These are phyloP conservation scores for Rousettus leschenaultii DNA, from an alignment of 2,113 vertebrate genomes.

Conservation along the genomic window DNA sequence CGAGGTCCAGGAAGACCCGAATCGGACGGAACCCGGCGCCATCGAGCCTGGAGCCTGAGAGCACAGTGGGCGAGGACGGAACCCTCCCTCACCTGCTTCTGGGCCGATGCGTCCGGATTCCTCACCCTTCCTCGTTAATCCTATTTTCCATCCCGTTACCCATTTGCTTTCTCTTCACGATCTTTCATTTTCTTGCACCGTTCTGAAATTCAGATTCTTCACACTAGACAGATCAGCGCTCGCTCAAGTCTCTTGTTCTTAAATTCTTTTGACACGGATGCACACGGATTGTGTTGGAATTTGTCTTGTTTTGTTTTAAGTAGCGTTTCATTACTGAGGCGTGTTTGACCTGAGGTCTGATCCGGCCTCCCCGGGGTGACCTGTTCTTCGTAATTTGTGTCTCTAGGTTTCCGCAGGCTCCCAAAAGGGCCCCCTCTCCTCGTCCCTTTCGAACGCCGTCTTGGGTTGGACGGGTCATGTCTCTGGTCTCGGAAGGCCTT, in stretches of 20 bases:
- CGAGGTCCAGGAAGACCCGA: background rate
- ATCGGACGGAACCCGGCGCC: background rate
- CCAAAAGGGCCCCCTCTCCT: background rate
- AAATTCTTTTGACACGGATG: background rate
- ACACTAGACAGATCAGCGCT: background rate
- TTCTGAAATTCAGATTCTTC: background rate
- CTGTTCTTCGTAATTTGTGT: background rate
- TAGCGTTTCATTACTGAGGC: background rate
- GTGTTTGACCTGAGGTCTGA: background rate
- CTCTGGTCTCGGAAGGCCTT: background rate
- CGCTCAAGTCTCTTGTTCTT: background rate
- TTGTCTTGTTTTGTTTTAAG: background rate
- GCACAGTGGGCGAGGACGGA: rapidly evolving
- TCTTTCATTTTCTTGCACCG: background rate
- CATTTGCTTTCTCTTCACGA: background rate
- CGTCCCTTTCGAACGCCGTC: background rate
- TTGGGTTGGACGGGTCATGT: background rate
- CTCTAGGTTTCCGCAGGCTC: background rate
- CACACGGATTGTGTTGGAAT: background rate
- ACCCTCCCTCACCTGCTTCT: background rate
- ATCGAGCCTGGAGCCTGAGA: background rate
- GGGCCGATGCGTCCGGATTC: background rate
- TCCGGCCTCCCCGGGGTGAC: background rate
- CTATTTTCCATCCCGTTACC: background rate
- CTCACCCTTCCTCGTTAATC: background rate